A percentile compares a stretch with the other conserved stretches of the same genome.
These are phyloP conservation scores for Malurus cyaneus DNA, from an alignment of 2,113 vertebrate genomes.

Conservation along the genomic window DNA sequence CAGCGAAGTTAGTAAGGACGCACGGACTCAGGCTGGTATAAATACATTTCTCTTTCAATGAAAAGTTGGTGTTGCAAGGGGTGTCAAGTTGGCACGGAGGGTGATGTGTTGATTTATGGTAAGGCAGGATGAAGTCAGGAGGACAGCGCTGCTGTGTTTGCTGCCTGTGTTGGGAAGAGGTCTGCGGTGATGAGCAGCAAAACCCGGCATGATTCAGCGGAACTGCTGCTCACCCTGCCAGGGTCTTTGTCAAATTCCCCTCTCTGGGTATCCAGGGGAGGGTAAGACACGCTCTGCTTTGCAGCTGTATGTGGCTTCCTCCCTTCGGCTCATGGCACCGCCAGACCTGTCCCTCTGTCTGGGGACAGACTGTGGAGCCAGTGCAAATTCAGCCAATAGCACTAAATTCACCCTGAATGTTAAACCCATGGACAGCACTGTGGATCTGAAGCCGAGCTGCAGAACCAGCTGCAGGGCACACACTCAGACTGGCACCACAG, in stretches of 20 bases:
- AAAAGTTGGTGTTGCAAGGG: neutral
- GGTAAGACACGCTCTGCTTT: accelerated
- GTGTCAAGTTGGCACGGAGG: neutral
- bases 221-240: neutral
- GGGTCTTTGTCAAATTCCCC: neutral
- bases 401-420: too few relatives aligned
- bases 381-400: too few relatives aligned
- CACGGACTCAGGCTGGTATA: neutral
- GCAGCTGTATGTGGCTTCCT: neutral
- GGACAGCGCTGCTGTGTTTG: neutral
- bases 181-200: neutral
- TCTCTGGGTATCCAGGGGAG: neutral
- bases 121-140: neutral
- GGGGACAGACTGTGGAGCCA: neutral
- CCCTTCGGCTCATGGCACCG: accelerated
- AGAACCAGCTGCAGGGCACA: neutral
- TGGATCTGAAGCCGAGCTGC: neutral
- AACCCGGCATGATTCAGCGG: accelerated
- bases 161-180: too few relatives aligned
- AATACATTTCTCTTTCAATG: accelerated
- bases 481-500: accelerated
- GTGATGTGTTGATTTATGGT: neutral
- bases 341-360: too few relatives aligned
- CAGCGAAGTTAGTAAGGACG: neutral
- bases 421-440: neutral